Evolutionary conservation across 2,888 invertebrate genomes (phyloP).

Genomic region (Caenorhabditis sp.): DNA sequence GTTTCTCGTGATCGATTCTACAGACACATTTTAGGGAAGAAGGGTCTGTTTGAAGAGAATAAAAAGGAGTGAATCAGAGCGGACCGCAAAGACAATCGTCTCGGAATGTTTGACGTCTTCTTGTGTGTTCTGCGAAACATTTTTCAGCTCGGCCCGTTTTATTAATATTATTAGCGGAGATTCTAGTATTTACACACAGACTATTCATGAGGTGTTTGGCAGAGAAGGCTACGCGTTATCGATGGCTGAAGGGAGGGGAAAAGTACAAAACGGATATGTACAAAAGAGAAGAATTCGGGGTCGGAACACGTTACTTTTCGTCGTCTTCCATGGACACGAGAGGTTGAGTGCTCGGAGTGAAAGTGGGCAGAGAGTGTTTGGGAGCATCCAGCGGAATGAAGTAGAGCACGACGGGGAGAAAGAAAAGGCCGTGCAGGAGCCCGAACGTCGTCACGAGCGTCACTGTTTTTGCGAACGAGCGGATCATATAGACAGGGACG

Average conservation of each 20-base stretch:
- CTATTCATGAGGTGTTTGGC: conserved; percentile 45
- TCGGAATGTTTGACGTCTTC: conserved; percentile 26
- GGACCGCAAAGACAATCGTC: conserved; percentile 22
- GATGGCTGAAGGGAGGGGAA: conserved; percentile 1
- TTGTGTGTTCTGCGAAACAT: conserved; percentile 30
- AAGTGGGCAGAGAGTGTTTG: conserved; percentile 25
- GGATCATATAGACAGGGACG: conserved; percentile 73
- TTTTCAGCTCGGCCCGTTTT: conserved; percentile 30
- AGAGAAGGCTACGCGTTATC: conserved; percentile 18
- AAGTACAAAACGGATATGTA: conserved; percentile 27
- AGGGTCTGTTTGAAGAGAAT: conserved; percentile 27
- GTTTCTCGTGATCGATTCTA: conserved; percentile 11
- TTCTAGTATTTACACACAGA: conserved; percentile 56
- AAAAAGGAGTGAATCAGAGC: conserved; percentile 43
- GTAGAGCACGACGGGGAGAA: conserved; percentile 70
- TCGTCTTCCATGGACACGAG: conserved; percentile 34
- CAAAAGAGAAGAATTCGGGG: neutral
- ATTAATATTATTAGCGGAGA: conserved; percentile 50
- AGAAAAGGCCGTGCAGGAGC: conserved; percentile 71
- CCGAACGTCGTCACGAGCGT: conserved; percentile 66
- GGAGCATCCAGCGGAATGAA: conserved; percentile 45
- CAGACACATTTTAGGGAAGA: neutral
- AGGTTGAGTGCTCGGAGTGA: conserved; percentile 38
- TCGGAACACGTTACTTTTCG: conserved; percentile 37
- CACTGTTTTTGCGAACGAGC: conserved; percentile 71